Evolutionary conservation across 2,797 vertebrate species (phyloP).

Genomic region (Aldrovandia affinis): DNA sequence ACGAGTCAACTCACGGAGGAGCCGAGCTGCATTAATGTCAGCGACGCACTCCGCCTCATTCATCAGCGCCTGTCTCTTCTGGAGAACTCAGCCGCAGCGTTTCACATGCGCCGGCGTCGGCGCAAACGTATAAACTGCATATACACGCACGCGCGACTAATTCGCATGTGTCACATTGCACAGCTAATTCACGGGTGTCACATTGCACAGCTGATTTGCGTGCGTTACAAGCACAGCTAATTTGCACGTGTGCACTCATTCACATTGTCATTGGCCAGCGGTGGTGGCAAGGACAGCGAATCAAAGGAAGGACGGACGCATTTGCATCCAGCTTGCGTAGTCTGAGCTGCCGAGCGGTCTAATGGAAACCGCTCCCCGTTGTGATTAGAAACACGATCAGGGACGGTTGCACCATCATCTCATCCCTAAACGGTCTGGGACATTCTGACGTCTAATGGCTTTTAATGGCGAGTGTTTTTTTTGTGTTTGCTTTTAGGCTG

Average conservation of each 20-base stretch:
- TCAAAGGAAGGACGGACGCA: neutral
- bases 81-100: neutral
- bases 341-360: neutral
- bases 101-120: too few species aligned
- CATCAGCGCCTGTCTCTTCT: constrained; percentile 7
- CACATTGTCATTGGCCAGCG: neutral
- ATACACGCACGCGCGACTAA: too few species aligned
- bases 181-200: too few species aligned
- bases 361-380: neutral
- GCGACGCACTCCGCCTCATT: constrained; percentile 15
- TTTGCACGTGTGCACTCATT: neutral
- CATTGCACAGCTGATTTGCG: too few species aligned
- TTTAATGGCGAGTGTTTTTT: constrained; percentile 27
- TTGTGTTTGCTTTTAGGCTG: neutral
- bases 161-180: too few species aligned
- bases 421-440: neutral
- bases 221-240: neutral
- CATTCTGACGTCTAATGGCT: constrained; percentile 15
- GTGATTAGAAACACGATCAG: neutral
- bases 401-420: neutral
- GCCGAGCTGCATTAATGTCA: constrained; percentile 36
- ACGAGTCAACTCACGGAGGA: constrained; percentile 9
- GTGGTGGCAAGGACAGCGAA: neutral
- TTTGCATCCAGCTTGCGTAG: neutral
- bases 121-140: too few species aligned